These are phyloP conservation scores for Enteromius radiatus DNA, from an alignment of 2,797 vertebrate genomes.

Conservation along the genomic window DNA sequence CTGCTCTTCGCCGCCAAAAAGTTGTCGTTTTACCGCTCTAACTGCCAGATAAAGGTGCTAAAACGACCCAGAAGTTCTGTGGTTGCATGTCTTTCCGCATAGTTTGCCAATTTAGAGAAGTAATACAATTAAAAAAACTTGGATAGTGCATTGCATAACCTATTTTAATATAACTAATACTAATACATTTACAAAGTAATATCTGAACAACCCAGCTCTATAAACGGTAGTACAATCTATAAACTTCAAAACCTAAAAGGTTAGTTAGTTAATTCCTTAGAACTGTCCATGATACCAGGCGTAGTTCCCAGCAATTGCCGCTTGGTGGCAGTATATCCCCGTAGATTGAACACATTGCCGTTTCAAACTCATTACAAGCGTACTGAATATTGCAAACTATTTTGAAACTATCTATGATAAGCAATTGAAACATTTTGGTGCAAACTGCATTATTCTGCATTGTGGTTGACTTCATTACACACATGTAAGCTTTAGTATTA, in stretches of 20 bases:
- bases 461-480: background rate
- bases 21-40: conserved; percentile 11
- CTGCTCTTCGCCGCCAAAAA: conserved; percentile 34
- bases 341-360: background rate
- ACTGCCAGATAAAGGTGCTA: background rate
- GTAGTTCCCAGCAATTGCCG: conserved; percentile 47
- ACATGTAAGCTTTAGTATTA: background rate
- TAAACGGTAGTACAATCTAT: background rate
- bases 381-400: background rate
- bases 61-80: background rate
- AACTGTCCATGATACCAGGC: background rate
- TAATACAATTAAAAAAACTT: background rate
- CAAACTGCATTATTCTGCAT: background rate
- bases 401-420: background rate
- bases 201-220: background rate
- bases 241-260: background rate
- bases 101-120: background rate
- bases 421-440: background rate
- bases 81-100: conserved; percentile 9
- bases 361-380: background rate
- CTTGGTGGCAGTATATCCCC: conserved; percentile 65
- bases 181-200: background rate
- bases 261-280: background rate
- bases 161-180: background rate
- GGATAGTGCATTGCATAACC: background rate